Base-by-base conservation (phyloP, 2,888 invertebrate genomes). In the Bombylius discolor region DNA sequence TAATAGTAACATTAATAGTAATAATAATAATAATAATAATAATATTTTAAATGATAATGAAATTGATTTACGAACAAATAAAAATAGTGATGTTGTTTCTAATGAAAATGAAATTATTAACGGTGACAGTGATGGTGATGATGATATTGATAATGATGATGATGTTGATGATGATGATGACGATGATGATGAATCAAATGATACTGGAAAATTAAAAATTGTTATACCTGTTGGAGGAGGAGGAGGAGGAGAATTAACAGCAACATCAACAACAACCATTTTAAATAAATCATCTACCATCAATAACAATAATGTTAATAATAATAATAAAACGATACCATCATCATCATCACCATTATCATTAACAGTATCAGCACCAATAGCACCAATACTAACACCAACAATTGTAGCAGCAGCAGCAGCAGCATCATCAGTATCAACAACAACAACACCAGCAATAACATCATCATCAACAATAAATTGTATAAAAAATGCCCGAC, bases 51-150 rank as follows among this genome's bases (percentile, higher is more conserved):
- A 39, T 49, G 42, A 44, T 49, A 31, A 47, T 56, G 51, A 53
- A 45, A 45, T 11, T 50, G 57, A 59, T 46, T 46, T 56, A 56
- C 57, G 56, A 59, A 58, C 57, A 52, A 56, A 58, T 52, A 57
- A 44, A 44, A 56, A 57, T 56, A 51, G 55, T 55, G n/a, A 33
- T 36, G 54, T 49, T 31, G 45, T 53, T 49, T 56, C 48, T 47
- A 59, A 59, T 31, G 57, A 57, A 51, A 57, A 53, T 53, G 53
- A 59, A 23, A 54, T 57, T 49, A 52, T 44, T 12, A 52, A 52
- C 47, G 14, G 49, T 48, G 55, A 49, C 34, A 33, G 33, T 45
- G 57, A 51, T 49, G 48, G 50, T 56, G 48, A 53, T 47, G 11
- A 11, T 42, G 11, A 42, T 11, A 6, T 2, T 42, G 39, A 11